phyloP scores from a whole-genome alignment of 2,888 invertebrate genomes.

The Cephus pygmeus region DNA sequence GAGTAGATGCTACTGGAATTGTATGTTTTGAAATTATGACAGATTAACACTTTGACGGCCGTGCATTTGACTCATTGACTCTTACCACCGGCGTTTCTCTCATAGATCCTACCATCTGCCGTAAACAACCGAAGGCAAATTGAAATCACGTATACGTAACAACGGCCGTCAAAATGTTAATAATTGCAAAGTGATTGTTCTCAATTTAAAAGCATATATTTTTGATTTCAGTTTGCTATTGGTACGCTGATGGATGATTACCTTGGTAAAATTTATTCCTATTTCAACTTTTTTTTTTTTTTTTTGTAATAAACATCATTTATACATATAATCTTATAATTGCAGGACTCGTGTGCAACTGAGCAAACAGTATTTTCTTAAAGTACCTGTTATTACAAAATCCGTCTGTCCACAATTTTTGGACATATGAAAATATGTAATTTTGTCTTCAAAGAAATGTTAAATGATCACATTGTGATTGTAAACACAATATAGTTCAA shows the following conservation, averaged over 20 bases:
- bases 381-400: neutral
- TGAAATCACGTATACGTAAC: too few species aligned
- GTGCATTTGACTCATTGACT: too few species aligned
- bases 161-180: neutral
- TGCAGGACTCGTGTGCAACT: slow-evolving; percentile 53
- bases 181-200: neutral
- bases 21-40: slow-evolving; percentile 72
- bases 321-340: slow-evolving; percentile 13
- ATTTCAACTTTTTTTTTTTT: neutral
- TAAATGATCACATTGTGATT: neutral
- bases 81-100: too few species aligned
- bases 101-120: too few species aligned
- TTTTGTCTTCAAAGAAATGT: neutral
- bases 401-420: neutral
- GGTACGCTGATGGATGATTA: slow-evolving; percentile 99
- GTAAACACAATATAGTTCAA: neutral
- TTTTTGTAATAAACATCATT: neutral
- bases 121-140: too few species aligned
- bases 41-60: slow-evolving; percentile 2
- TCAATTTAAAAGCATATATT: slow-evolving; percentile 27
- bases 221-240: slow-evolving; percentile 90
- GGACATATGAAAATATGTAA: neutral
- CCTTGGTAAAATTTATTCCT: slow-evolving; percentile 76
- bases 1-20: slow-evolving; percentile 99
- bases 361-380: slow-evolving; percentile 9